Evolutionary conservation across 1,140 invertebrate species (phyloP).

Genomic region (Pemphigus obesinymphae): DNA sequence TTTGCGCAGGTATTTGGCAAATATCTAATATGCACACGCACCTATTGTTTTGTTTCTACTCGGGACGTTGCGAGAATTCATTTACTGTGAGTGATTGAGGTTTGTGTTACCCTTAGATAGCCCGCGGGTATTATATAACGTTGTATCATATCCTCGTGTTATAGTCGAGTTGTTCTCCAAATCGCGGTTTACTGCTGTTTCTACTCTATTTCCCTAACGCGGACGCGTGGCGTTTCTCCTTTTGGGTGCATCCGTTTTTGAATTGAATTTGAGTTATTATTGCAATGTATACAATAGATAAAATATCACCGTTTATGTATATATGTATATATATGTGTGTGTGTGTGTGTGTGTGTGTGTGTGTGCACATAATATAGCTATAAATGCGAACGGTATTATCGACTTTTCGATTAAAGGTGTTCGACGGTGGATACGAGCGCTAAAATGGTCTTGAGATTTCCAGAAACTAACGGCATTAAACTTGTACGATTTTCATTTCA

Average conservation of each 20-base stretch:
- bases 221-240: neutral
- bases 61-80: neutral
- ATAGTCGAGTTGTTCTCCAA: neutral
- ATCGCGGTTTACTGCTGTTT: neutral
- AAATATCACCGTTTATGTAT: neutral
- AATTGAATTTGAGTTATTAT: neutral
- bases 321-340: too few species aligned
- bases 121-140: neutral
- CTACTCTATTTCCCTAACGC: constrained; percentile 10
- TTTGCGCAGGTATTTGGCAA: neutral
- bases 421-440: too few species aligned
- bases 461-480: too few species aligned
- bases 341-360: too few species aligned
- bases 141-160: neutral
- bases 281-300: neutral
- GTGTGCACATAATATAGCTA: neutral
- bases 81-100: constrained; percentile 12
- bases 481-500: too few species aligned
- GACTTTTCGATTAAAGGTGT: too few species aligned
- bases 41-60: neutral
- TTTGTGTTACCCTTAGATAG: constrained; percentile 1
- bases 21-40: neutral
- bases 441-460: too few species aligned
- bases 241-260: neutral
- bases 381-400: too few species aligned